Base-by-base conservation (phyloP, 2,888 invertebrate genomes). In the Sesamia inferens region DNA sequence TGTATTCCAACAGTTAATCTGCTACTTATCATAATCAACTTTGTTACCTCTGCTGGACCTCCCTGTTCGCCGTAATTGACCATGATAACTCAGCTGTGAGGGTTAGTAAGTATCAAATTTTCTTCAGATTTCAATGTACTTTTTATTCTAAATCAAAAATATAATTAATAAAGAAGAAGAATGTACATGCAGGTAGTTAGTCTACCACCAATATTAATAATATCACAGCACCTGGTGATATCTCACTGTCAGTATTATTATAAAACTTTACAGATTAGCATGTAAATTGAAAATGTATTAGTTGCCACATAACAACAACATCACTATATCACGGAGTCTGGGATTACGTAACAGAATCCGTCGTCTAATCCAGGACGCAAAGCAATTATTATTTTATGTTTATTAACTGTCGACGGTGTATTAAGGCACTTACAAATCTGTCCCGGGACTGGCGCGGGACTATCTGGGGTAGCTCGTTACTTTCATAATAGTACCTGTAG, bases 321-420 rank as follows among this genome's bases (percentile, higher is more conserved):
- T 65, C 54, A 73, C 78, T 78, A 71, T 65, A 64, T 71, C 68
- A 31, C 68, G 61, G 67, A 76, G 14, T 68, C 68, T 59, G 69
- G 82, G 79, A 81, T 83, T 83, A 84, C 68, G 76, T 59, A 73
- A 61, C 76, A 58, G 66, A 77, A 78, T 69, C 69, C 71, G 19
- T 19, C 65, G 47, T 74, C 71, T 82, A 83, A 84, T 79, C 79
- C 76, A 74, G 76, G 71, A 61, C 72, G 79, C 65, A 39, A 55
- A 71, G 65, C 61, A 74, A 83, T 83, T 84, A 84, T 78, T 74
- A 82, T 79, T 81, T 74, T 79, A 82, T 74, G 82, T 71, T 81
- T 74, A 81, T 80, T 82, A 80, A 73, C 82, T 80, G 82, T 82
- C 66, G 66, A 51, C 24, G 63, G 44, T 69, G 39, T 81, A 63